Evolutionary conservation across 2,113 vertebrate species (phyloP), one percentile per base, ranked within the genome.

Genomic region (Salminus brasiliensis): DNA sequence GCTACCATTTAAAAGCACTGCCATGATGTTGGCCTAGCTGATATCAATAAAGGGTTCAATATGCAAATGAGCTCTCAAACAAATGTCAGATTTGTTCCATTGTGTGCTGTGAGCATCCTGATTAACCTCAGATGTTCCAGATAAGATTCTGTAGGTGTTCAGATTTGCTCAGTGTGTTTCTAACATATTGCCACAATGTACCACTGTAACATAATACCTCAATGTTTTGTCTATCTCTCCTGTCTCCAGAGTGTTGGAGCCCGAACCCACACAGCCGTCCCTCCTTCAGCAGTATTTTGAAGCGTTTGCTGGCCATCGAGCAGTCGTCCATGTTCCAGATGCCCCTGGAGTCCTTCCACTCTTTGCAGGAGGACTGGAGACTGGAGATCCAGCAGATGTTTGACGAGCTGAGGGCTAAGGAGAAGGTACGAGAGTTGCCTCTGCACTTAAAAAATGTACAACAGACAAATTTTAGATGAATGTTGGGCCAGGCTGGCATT

Each of bases 341-440:
- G 96, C 96, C 96, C 0, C 90, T 97, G 80, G 96, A 96, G 85
- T 97, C 95, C 15, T 97, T 97, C 87, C 96, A 97, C 88, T 96
- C 95, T 0, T 86, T 97, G 69, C 96, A 97, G 80, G 95, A 96
- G 69, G 96, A 96, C 94, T 97, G 96, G 96, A 95, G 93, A 82
- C 80, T 94, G 82, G 96, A 97, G 90, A 96, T 96, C 76, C 95
- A 96, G 86, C 93, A 95, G 91, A 96, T 97, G 96, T 97, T 97
- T 5, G 92, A 95, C 0, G 95, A 97, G 85, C 92, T 97, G 30
- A 88, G 95, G 76, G 94, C 95, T 86, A 97, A 97, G 88, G 96
- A 97, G 86, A 97, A 97, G 94, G 96, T 97, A 81, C 39, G 63
- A 18, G 43, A 4, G 15, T 29, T n/a, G 25, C 43, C 18, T 13